Conservation (phyloP, 2,888 invertebrate genomes). For the Orthosia gothica region DNA sequence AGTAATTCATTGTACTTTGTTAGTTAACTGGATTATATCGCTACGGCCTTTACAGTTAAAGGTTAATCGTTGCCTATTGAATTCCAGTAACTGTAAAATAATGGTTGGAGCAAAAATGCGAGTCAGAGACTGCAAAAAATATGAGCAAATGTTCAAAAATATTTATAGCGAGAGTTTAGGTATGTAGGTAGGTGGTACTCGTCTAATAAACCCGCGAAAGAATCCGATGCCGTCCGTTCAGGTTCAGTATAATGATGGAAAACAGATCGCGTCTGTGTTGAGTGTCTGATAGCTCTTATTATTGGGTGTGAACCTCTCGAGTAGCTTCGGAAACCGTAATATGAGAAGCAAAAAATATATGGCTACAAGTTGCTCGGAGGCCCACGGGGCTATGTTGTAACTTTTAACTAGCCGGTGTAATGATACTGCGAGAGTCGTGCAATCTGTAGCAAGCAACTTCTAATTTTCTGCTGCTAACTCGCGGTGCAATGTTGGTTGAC, state of each 20-base stretch:
- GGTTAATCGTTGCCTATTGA: constrained; percentile 49
- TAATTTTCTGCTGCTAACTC: constrained; percentile 30
- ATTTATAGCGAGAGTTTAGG: constrained; percentile 51
- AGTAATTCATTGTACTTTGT: constrained; percentile 45
- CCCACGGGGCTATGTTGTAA: constrained; percentile 57
- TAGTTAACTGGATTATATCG: constrained; percentile 53
- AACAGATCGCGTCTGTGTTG: constrained; percentile 80
- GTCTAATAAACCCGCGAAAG: constrained; percentile 76
- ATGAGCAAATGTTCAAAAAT: constrained; percentile 51
- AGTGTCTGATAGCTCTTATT: constrained; percentile 77
- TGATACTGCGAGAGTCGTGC: constrained; percentile 40
- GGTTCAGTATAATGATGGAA: constrained; percentile 74
- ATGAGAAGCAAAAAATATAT: constrained; percentile 65
- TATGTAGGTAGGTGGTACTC: constrained; percentile 5
- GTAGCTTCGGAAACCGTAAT: constrained; percentile 63
- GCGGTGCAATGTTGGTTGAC: constrained; percentile 22
- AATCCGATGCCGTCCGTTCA: constrained; percentile 71
- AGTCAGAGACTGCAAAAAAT: constrained; percentile 38
- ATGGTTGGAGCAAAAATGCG: constrained; percentile 4
- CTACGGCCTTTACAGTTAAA: constrained; percentile 47
- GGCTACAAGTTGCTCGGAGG: constrained; percentile 55
- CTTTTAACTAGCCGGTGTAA: constrained; percentile 52
- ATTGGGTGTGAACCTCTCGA: constrained; percentile 77
- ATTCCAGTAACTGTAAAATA: constrained; percentile 43
- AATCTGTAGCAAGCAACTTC: constrained; percentile 41